phyloP scores from a whole-genome alignment of 1,140 invertebrate genomes.

The Anastrepha ludens region DNA sequence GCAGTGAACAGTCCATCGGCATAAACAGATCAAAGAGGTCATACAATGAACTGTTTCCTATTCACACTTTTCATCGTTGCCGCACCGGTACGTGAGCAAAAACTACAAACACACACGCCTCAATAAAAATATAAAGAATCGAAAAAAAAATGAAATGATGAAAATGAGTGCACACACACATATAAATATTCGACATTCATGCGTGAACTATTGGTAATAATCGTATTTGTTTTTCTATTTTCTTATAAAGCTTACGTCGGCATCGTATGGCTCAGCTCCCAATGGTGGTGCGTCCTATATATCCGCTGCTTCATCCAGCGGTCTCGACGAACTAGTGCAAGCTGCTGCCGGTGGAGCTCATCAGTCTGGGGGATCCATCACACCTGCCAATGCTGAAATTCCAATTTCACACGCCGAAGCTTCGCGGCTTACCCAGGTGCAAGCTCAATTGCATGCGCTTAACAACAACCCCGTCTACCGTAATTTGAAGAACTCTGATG shows the following conservation, averaged over 20 bases:
- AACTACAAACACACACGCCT: neutral
- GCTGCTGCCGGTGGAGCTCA: conserved; percentile 65
- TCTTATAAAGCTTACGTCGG: conserved; percentile 59
- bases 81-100: conserved; percentile 67
- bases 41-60: conserved; percentile 63
- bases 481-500: conserved; percentile 70
- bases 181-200: neutral
- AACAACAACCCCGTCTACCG: conserved; percentile 69
- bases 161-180: neutral
- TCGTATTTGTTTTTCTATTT: conserved; percentile 1
- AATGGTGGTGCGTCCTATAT: conserved; percentile 38
- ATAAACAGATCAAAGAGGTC: conserved; percentile 36
- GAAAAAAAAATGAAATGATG: neutral
- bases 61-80: conserved; percentile 70
- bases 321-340: conserved; percentile 69
- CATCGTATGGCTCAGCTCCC: conserved; percentile 58
- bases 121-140: neutral
- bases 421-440: conserved; percentile 66
- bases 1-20: conserved; percentile 16
- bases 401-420: conserved; percentile 65
- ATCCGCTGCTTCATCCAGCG: conserved; percentile 50
- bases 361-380: conserved; percentile 56
- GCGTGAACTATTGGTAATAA: neutral
- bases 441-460: conserved; percentile 69
- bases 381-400: conserved; percentile 68